Evolutionary conservation across 2,888 invertebrate species (phyloP).

Genomic region (Cosmorhoe ocellata): DNA sequence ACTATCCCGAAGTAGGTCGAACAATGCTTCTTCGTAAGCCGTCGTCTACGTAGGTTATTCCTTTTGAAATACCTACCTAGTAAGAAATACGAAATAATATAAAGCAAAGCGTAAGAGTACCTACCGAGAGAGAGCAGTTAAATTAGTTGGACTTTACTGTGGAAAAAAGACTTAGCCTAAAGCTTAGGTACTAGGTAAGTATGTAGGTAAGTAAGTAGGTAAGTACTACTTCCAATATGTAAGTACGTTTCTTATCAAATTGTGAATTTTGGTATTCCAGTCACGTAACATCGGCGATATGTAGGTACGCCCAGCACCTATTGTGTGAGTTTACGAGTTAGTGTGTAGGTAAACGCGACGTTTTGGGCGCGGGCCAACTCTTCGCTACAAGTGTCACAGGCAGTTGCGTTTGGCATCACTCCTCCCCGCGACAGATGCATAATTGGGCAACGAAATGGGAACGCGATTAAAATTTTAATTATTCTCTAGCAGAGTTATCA

Average conservation of each 20-base stretch:
- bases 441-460: constrained; percentile 64
- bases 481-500: constrained; percentile 37
- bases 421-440: constrained; percentile 58
- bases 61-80: constrained; percentile 11
- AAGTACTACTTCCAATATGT: neutral
- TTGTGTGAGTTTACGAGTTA: constrained; percentile 41
- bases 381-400: constrained; percentile 71
- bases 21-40: constrained; percentile 9
- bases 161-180: no score
- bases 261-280: constrained; percentile 37
- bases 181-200: no score
- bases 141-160: no score
- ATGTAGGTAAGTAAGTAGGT: no score
- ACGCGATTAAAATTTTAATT: constrained; percentile 53
- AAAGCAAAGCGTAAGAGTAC: no score
- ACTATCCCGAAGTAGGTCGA: constrained; percentile 20
- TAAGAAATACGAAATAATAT: no score
- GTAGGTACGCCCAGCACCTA: constrained; percentile 27
- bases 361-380: constrained; percentile 66
- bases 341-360: constrained; percentile 40
- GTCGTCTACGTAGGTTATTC: constrained; percentile 10
- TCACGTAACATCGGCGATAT: constrained; percentile 36
- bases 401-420: constrained; percentile 52
- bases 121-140: no score
- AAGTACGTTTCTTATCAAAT: constrained; percentile 15